These are phyloP conservation scores for Phortica okadai DNA, from an alignment of 2,888 invertebrate species.

Conservation along the genomic window DNA sequence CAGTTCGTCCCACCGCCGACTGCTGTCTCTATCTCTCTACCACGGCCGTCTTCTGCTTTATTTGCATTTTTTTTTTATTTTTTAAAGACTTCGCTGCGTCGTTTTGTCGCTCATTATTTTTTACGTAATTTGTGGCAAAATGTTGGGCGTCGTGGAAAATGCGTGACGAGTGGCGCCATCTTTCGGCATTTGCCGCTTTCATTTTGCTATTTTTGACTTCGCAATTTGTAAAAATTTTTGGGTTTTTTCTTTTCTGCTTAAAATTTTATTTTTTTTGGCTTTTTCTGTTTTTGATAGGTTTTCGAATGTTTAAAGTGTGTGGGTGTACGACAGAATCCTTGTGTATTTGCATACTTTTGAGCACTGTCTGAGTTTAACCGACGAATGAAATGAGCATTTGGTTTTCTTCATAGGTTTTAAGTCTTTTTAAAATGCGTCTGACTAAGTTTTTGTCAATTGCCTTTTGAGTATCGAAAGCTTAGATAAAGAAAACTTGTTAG, in stretches of 20 bases:
- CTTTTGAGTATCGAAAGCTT: no score
- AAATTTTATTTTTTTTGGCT: background rate
- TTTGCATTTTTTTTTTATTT: constrained; percentile 1
- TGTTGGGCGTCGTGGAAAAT: background rate
- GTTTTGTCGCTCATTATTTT: constrained; percentile 28
- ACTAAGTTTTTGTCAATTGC: no score
- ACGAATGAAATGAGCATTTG: no score
- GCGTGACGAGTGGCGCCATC: background rate
- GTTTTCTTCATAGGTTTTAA: no score
- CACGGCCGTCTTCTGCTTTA: background rate
- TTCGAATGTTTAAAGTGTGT: no score
- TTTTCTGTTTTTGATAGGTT: no score
- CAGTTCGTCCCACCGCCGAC: no score
- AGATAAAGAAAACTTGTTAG: no score
- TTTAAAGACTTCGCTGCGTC: background rate
- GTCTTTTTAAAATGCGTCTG: no score
- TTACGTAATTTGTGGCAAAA: constrained; percentile 14
- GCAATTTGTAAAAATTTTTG: background rate
- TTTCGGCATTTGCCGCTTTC: background rate
- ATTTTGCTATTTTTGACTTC: background rate
- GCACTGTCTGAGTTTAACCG: no score
- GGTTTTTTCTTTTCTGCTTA: background rate
- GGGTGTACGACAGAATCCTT: no score
- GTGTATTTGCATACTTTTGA: no score
- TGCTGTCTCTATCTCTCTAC: background rate